A percentile compares a stretch with the other conserved stretches of the same genome.
These are phyloP conservation scores for Heliconius himera DNA, from an alignment of 1,140 invertebrate genomes.

Conservation along the genomic window DNA sequence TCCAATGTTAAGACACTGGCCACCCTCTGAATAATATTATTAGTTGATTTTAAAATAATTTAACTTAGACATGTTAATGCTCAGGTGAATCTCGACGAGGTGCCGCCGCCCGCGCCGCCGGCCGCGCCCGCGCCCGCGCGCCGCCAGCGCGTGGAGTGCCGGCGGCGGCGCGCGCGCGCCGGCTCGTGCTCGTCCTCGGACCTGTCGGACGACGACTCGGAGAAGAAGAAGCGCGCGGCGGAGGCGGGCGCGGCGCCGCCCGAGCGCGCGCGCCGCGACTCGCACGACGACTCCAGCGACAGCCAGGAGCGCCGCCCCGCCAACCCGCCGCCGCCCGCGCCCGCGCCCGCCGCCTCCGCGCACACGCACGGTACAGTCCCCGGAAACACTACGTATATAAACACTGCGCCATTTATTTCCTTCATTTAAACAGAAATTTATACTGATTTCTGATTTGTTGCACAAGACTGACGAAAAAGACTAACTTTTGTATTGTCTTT, in stretches of 20 bases:
- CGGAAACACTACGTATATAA: too few relatives aligned
- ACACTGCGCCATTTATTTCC: too few relatives aligned
- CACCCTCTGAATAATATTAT: too few relatives aligned
- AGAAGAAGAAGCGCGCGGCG: slow-evolving; percentile 88
- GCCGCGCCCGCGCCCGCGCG: slow-evolving; percentile 41
- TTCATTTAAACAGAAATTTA: too few relatives aligned
- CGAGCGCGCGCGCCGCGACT: slow-evolving; percentile 86
- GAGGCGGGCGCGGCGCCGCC: slow-evolving; percentile 81
- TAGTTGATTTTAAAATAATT: too few relatives aligned
- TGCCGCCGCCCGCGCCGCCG: slow-evolving; percentile 35
- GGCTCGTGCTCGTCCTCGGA: slow-evolving; percentile 95
- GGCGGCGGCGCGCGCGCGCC: slow-evolving; percentile 78
- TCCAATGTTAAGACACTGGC: too few relatives aligned
- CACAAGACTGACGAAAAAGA: too few relatives aligned
- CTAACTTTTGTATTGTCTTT: too few relatives aligned
- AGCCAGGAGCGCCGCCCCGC: slow-evolving; percentile 80
- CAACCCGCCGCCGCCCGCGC: slow-evolving; percentile 61
- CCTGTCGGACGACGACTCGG: slow-evolving; percentile 94
- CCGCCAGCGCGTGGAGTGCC: slow-evolving; percentile 19
- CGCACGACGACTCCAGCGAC: slow-evolving; percentile 88
- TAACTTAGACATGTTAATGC: background rate
- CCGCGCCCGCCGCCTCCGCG: slow-evolving; percentile 58
- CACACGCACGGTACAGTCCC: slow-evolving; percentile 31
- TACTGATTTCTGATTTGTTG: too few relatives aligned
- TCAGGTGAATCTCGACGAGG: slow-evolving; percentile 73